A percentile compares a stretch with the other conserved stretches of the same genome.
phyloP scores from a whole-genome alignment of 2,888 invertebrate genomes.

The Abrostola triplasia region DNA sequence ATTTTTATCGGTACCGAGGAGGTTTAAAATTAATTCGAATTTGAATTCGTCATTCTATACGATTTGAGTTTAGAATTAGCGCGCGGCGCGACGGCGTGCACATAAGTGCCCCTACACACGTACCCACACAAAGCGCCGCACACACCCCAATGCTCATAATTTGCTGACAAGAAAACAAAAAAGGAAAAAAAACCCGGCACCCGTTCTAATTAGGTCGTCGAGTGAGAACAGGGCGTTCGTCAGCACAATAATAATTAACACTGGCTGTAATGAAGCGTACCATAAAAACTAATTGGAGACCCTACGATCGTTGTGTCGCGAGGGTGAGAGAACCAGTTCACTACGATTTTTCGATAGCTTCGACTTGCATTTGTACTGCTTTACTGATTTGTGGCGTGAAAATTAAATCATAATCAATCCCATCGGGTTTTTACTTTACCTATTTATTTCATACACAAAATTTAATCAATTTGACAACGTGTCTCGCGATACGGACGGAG shows the following conservation, averaged over 20 bases:
- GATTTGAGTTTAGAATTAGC: slow-evolving; percentile 59
- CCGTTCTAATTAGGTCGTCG: slow-evolving; percentile 86
- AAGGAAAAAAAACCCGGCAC: slow-evolving; percentile 72
- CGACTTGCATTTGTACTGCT: slow-evolving; percentile 60
- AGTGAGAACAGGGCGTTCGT: slow-evolving; percentile 85
- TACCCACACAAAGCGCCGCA: slow-evolving; percentile 66
- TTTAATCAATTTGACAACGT: slow-evolving; percentile 25
- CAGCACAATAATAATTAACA: slow-evolving; percentile 88
- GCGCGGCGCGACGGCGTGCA: slow-evolving; percentile 57
- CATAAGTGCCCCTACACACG: slow-evolving; percentile 68
- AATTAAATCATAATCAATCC: slow-evolving; percentile 46
- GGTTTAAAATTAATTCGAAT: slow-evolving; percentile 45
- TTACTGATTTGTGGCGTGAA: slow-evolving; percentile 31
- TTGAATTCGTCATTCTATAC: slow-evolving; percentile 53
- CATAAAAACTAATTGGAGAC: slow-evolving; percentile 87
- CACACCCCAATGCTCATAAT: slow-evolving; percentile 80
- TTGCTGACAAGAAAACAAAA: slow-evolving; percentile 83
- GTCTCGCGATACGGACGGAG: slow-evolving; percentile 18
- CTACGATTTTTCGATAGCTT: slow-evolving; percentile 66
- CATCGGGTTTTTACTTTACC: slow-evolving; percentile 21
- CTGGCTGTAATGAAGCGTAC: slow-evolving; percentile 86
- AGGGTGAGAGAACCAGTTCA: slow-evolving; percentile 67
- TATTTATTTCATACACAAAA: slow-evolving; percentile 19
- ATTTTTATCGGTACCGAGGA: not conserved
- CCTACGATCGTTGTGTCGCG: slow-evolving; percentile 75